Base-by-base conservation (phyloP, 1,140 invertebrate genomes). In the Drosophila kepulauana region DNA sequence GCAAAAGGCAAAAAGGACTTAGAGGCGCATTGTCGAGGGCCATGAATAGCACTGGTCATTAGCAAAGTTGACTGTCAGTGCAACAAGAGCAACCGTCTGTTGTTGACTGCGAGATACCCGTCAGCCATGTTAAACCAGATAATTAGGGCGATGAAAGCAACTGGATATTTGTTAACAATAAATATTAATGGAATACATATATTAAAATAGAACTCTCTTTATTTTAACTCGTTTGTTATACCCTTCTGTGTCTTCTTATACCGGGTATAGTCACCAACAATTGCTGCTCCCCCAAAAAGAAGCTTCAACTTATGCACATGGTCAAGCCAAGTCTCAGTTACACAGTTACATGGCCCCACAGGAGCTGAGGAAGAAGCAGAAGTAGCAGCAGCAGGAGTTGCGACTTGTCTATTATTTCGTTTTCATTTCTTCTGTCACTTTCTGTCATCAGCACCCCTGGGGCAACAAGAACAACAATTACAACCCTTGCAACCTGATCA, bases 401-500 rank as follows among this genome's bases (percentile, higher is more conserved):
- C 15, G 59, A 11, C 51, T 45, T 41, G 35, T 49, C 54, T 52
- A 65, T 70, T 75, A 75, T 75, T 64, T 65, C 68, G 67, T 71
- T 75, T 75, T 71, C 66, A 69, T 63, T 70, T 63, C 67, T 70
- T 63, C 52, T 75, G 67, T 71, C 58, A 75, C 45, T 59, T 65
- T 71, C 43, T 48, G 58, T 62, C 67, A 70, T 25, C 61, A 49
- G 35, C 62, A 66, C 51, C 69, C 62, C 52, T 16, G 15, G 43
- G 43, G 59, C 28, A 51, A 62, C 67, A 63, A 43, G 30, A 54
- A 45, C 41, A 45, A 62, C 57, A 74, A 68, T 58, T 61, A 73
- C 81, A 85, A 75, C 80, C 82, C 82, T 73, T 87, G 82, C 82
- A 86, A 86, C 82, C 68, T 81, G 82, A 86, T 86, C 82, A 86